Base-by-base conservation (phyloP, 2,797 vertebrate species). In the Sebastes taczanowskii region DNA sequence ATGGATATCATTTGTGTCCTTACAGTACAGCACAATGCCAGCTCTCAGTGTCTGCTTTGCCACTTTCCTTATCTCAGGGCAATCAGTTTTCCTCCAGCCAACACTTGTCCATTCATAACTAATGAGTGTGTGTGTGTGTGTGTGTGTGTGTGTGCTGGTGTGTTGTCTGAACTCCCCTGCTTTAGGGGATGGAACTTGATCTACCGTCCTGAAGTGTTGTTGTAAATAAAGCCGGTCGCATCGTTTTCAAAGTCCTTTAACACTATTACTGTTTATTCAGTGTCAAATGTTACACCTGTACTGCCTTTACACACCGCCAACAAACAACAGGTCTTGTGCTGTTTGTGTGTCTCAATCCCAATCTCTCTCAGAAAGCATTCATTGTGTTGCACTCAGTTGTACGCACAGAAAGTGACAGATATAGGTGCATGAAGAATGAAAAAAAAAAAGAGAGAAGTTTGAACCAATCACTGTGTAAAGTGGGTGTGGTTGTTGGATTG, bases 21-120 rank as follows among this genome's bases (percentile, higher is more conserved):
- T 27, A 55, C 22, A 62, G 30, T 29, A 56, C 20, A 59, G 30
- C 38, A 89, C 90, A 90, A 91, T 86, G 76, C 68, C 78, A 81
- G 80, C 85, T 85, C 71, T 72, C 58, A 64, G 53, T 72, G 68
- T 71, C 77, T 53, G 61, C 71, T 75, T 53, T 60, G 70, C 42
- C 20, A 69, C 38, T 38, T 60, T 49, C 63, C 68, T 81, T 86
- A 89, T 90, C 87, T 78, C 30, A 25, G 53, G 56, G 32, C 29
- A 77, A 88, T 90, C 87, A 68, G 64, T 52, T 74, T 81, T 53
- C 74, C 71, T 60, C 22, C 46, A 29, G 68, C 83, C 71, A 60
- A 84, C 82, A 85, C 80, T 60, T 61, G 32, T 65, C 42, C 69
- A 82, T 81, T 88, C 84, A 87, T 76, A 77, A 80, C 53, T 9